Base-by-base conservation (phyloP, 2,113 vertebrate species). In the Colaptes auratus region DNA sequence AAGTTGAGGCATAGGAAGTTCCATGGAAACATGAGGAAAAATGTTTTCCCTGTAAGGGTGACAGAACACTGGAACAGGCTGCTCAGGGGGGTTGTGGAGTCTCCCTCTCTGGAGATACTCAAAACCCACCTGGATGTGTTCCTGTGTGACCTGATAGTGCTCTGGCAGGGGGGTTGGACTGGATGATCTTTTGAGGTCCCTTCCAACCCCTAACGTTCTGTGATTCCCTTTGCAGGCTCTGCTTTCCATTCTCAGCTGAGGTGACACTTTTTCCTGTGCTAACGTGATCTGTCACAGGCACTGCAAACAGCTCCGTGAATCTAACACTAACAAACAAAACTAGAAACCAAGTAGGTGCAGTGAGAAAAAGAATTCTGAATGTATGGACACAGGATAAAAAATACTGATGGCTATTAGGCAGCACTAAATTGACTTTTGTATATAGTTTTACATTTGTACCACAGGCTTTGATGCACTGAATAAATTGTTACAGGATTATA, bases 231-330 rank as follows among this genome's bases (percentile, higher is more conserved):
- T 67, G 63, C 86, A 82, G 63, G 58, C 80, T 91, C 60, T 84
- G 73, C 69, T 84, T 92, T 91, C 55, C 63, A 25, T 81, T 90
- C 50, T 81, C 72, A 78, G 64, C 72, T 89, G 52, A 86, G 75
- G 19, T 65, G 15, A 61, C 24, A 12, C 59, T 74, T 90, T 70
- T 61, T 86, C n/a, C 69, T 92, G 19, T 35, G 64, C 59, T 78
- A 86, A 67, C 31, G 83, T 82, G 44, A 17, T 89, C 58, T 86
- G 66, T 81, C 35, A 59, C 28, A 8, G 44, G 63, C n/a, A 10
- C 77, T 69, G 35, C 48, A 60, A 61, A 79, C 63, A 75, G 63
- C 30, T 85, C 64, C 24, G n/a, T 16, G 31, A 46, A 17, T 72
- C 35, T 75, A 44, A 82, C 44, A 69, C 82, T 89, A 87, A 0